Evolutionary conservation across 2,888 invertebrate species (phyloP), one percentile per base, ranked within the genome.

Genomic region (Tetranychus truncatus): DNA sequence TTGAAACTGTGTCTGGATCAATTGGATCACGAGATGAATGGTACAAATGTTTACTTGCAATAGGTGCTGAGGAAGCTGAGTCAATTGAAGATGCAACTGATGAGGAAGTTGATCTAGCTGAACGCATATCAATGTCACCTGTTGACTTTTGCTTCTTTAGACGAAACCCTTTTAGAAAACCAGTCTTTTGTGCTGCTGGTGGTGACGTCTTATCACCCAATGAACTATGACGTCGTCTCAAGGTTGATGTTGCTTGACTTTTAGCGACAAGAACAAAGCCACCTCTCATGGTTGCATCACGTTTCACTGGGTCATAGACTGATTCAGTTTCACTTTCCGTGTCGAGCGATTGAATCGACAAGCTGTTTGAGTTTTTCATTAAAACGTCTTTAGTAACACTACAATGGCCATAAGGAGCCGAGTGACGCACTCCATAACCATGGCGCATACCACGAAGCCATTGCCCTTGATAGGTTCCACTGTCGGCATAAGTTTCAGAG

Each of bases 401-500:
- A 7, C 75, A 76, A 72, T 77, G 88, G 77, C 95, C 96, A 84
- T 96, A 99, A 73, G 95, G 93, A 65, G 97, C 97, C 80, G 95
- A 95, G 80, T 92, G 91, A 75, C 99, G 88, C 76, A 97, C 94
- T 75, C 99, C 99, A 84, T 97, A 97, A n/a, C 99, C 99, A 83
- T 99, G 97, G 75, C 99, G 88, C 88, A 95, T 90, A 71, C 99
- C 99, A 76, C 95, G 89, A 84, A 94, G 88, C 99, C 99, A 99
- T 88, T 99, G 99, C 78, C 77, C 77, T 65, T 77, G 77, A 72
- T 77, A 77, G 24, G 74, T 84, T 96, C 97, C 97, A 84, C 95
- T 95, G 85, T 99, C 99, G 77, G 96, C 96, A 84, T 99, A 99
- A 77, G 95, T 96, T 85, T 99, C 99, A 74, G 95, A 95, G 80